A percentile compares a stretch with the other conserved stretches of the same genome.
phyloP scores from a whole-genome alignment of 2,113 vertebrate genomes.

The Suricata suricatta region DNA sequence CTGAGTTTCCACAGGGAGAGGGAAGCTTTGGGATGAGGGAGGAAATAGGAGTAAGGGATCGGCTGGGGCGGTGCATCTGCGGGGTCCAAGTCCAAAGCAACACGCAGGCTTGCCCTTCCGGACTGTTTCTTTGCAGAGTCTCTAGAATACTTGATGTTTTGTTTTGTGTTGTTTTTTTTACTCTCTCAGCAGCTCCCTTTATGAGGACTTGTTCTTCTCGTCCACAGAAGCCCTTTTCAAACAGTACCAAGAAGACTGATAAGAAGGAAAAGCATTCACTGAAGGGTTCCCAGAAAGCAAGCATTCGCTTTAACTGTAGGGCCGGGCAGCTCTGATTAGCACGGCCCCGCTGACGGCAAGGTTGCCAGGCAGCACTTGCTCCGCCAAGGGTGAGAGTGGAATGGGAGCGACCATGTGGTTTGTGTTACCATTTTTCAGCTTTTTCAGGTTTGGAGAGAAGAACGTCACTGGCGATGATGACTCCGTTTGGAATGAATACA shows the following conservation, averaged over 20 bases:
- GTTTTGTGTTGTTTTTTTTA: neutral
- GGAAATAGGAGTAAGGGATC: neutral
- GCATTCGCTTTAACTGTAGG: conserved; percentile 77
- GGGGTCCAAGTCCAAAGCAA: conserved; percentile 38
- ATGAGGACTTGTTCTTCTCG: conserved; percentile 19
- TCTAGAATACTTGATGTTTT: neutral
- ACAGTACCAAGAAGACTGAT: conserved; percentile 66
- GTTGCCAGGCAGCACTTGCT: conserved; percentile 76
- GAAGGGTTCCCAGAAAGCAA: conserved; percentile 80
- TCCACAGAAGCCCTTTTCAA: conserved; percentile 69
- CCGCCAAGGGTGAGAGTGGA: conserved; percentile 80
- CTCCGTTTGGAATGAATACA: conserved; percentile 79
- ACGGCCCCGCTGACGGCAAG: conserved; percentile 76
- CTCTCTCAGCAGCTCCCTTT: conserved; percentile 39
- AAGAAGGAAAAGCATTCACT: conserved; percentile 74
- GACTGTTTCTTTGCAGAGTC: neutral
- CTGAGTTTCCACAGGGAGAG: neutral
- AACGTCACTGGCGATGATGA: conserved; percentile 80
- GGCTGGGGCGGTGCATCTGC: neutral
- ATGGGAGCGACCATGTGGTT: conserved; percentile 83
- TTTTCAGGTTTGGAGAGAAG: conserved; percentile 83
- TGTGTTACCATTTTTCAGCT: conserved; percentile 83
- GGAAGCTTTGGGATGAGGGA: neutral
- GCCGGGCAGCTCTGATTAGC: conserved; percentile 74
- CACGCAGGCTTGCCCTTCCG: neutral